Evolutionary conservation across 2,113 vertebrate genomes (phyloP).

Genomic region (Serinus canaria): DNA sequence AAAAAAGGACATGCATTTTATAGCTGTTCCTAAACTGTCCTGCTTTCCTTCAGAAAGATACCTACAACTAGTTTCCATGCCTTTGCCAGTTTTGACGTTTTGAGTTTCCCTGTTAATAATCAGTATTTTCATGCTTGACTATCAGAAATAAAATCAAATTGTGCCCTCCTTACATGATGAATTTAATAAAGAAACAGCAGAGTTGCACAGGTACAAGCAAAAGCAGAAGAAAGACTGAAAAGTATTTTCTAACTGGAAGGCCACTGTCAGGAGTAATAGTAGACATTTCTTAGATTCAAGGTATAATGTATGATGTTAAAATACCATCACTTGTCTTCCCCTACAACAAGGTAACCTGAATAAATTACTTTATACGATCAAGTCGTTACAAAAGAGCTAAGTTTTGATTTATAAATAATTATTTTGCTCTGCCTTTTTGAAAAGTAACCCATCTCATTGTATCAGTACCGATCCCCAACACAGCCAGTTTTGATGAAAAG

Average conservation of each 20-base stretch:
- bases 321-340: background rate
- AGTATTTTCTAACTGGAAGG: background rate
- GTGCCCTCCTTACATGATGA: background rate
- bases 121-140: background rate
- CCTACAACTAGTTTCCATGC: background rate
- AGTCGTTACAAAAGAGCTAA: background rate
- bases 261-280: background rate
- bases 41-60: background rate
- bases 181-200: background rate
- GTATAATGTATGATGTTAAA: background rate
- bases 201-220: background rate
- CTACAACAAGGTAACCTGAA: background rate
- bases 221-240: background rate
- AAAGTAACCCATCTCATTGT: background rate
- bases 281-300: background rate
- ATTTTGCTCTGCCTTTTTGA: background rate
- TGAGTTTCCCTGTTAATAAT: background rate
- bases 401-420: background rate
- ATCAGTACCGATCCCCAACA: background rate
- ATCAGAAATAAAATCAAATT: background rate
- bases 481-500: background rate
- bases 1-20: background rate
- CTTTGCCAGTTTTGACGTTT: background rate
- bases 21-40: background rate
- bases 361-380: background rate